These are phyloP conservation scores for Nansenia antarctica DNA, from an alignment of 2,113 vertebrate genomes.

Conservation along the genomic window DNA sequence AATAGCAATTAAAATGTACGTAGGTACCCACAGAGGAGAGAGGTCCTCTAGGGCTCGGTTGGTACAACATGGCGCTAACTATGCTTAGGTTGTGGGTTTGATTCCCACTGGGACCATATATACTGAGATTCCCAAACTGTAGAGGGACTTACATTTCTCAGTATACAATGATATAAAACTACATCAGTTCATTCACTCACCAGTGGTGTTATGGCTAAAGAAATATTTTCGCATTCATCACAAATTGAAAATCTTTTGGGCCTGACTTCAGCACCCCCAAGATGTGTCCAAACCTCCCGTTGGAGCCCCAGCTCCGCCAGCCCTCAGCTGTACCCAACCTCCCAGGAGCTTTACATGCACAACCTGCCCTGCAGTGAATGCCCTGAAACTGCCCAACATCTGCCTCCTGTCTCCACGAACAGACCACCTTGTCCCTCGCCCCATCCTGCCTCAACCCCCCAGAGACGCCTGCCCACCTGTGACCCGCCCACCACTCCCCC, in stretches of 20 bases:
- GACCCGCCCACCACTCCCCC: constrained; percentile 49
- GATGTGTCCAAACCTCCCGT: too few species aligned
- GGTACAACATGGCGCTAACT: too few species aligned
- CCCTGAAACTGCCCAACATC: constrained; percentile 61
- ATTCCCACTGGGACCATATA: too few species aligned
- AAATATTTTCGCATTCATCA: too few species aligned
- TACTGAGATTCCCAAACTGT: too few species aligned
- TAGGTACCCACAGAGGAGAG: too few species aligned
- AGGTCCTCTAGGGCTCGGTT: too few species aligned
- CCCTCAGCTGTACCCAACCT: constrained; percentile 22
- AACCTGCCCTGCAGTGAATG: constrained; percentile 39
- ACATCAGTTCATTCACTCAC: constrained; percentile 55
- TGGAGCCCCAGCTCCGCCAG: background rate
- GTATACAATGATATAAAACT: too few species aligned
- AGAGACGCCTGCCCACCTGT: constrained; percentile 59
- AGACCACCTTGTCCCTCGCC: constrained; percentile 53
- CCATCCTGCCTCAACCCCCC: constrained; percentile 44
- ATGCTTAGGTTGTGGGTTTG: too few species aligned
- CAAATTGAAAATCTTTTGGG: too few species aligned
- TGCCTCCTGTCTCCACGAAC: constrained; percentile 64
- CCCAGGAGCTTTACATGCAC: constrained; percentile 35
- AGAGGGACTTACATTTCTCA: too few species aligned
- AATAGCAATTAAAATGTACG: constrained; percentile 53
- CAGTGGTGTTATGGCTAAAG: constrained; percentile 39
- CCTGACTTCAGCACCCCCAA: too few species aligned